Evolutionary conservation across 2,888 invertebrate species (phyloP).

Genomic region (Alentia gelatinosa): DNA sequence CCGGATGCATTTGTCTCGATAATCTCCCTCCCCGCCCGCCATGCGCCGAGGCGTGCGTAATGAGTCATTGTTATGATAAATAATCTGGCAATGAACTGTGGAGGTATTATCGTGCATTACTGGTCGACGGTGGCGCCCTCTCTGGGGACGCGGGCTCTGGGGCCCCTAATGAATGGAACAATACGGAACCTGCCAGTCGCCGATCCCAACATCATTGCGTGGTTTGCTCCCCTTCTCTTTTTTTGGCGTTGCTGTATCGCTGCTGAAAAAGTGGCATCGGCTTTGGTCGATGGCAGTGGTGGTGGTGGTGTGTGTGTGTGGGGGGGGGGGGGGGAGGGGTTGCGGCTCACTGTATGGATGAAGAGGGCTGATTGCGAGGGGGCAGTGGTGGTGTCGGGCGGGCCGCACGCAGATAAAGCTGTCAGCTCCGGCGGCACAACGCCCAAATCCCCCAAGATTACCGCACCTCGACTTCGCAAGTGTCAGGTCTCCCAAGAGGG

Average conservation of each 20-base stretch:
- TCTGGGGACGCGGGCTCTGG: neutral
- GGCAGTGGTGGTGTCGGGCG: neutral
- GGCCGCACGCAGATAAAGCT: conserved; percentile 9
- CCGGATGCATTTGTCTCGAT: conserved; percentile 17
- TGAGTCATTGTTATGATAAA: conserved; percentile 53
- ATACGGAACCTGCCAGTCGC: neutral
- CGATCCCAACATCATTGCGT: neutral
- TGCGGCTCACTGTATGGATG: neutral
- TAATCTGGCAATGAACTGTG: conserved; percentile 30
- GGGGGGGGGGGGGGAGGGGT: neutral
- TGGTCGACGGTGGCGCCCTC: neutral
- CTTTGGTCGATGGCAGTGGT: neutral
- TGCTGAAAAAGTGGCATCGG: neutral
- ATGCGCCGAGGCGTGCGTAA: neutral
- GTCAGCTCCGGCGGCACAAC: conserved; percentile 9
- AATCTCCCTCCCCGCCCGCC: neutral
- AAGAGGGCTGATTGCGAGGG: conserved; percentile 37
- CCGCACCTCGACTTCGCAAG: conserved; percentile 29
- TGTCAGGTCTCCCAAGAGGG: conserved; percentile 28
- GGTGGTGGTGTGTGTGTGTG: neutral
- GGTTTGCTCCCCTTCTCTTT: neutral
- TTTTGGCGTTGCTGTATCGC: neutral
- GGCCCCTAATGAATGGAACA: conserved; percentile 36
- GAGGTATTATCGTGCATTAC: conserved; percentile 34
- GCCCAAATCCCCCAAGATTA: conserved; percentile 41